These are phyloP conservation scores for Pyrgus malvae DNA, from an alignment of 2,888 invertebrate species.

Conservation along the genomic window DNA sequence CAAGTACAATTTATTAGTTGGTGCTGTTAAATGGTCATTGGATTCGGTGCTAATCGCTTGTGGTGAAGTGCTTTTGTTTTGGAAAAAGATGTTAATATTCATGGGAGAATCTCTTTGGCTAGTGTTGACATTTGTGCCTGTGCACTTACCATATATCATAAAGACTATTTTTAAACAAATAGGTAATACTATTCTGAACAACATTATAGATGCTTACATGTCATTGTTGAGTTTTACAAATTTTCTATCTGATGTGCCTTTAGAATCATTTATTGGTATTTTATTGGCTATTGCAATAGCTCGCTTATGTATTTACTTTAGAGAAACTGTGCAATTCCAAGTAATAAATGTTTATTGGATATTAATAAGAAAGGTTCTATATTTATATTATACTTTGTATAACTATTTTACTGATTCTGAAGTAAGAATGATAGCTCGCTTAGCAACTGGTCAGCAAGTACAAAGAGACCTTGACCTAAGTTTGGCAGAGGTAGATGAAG, in stretches of 20 bases:
- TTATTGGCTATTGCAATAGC: constrained; percentile 61
- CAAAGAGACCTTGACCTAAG: constrained; percentile 42
- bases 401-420: constrained; percentile 69
- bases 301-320: constrained; percentile 60
- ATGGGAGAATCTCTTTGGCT: constrained; percentile 67
- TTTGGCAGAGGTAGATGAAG: constrained; percentile 44
- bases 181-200: constrained; percentile 40
- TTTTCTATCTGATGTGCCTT: constrained; percentile 73
- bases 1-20: constrained; percentile 41
- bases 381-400: constrained; percentile 59
- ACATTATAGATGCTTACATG: constrained; percentile 56
- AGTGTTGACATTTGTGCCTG: constrained; percentile 64
- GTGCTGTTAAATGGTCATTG: constrained; percentile 43
- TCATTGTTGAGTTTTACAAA: constrained; percentile 62
- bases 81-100: constrained; percentile 56
- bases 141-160: constrained; percentile 62
- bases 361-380: constrained; percentile 58
- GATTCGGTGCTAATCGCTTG: constrained; percentile 44
- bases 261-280: constrained; percentile 70
- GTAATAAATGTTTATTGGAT: constrained; percentile 56
- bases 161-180: constrained; percentile 45
- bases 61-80: constrained; percentile 50
- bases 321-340: constrained; percentile 49
- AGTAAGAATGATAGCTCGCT: constrained; percentile 58
- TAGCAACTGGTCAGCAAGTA: constrained; percentile 55